A percentile compares a stretch with the other conserved stretches of the same genome.
Evolutionary conservation across 2,888 invertebrate species (phyloP).

Genomic region (Leucophenga maculata): DNA sequence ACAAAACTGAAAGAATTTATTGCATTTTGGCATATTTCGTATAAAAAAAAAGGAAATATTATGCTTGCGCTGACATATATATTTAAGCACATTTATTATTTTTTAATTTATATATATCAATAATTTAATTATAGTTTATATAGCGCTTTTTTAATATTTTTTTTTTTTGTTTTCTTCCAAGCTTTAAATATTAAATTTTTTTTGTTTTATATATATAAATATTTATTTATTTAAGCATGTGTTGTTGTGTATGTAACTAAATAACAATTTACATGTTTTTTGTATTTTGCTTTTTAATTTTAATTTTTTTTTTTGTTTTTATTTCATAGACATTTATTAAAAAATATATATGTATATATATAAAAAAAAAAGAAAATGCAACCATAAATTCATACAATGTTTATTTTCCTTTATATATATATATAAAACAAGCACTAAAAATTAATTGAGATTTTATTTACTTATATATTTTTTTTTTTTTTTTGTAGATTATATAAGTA

Average conservation of each 20-base stretch:
- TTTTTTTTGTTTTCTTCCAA: too few species aligned
- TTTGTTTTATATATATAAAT: too few species aligned
- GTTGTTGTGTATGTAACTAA: conserved; percentile 13
- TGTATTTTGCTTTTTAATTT: too few species aligned
- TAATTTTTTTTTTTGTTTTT: conserved; percentile 1
- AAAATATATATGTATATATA: conserved; percentile 12
- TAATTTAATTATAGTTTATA: conserved; percentile 24
- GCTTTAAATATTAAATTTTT: conserved; percentile 53
- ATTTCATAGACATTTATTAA: conserved; percentile 1
- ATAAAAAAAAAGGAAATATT: conserved; percentile 18
- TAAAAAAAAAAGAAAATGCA: conserved; percentile 17
- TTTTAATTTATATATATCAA: conserved; percentile 13
- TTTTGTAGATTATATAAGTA: too few species aligned
- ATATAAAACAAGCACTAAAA: not conserved
- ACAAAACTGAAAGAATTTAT: conserved; percentile 33
- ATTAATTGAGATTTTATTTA: not conserved
- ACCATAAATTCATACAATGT: conserved; percentile 18
- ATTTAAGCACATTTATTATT: conserved; percentile 25
- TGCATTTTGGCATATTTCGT: conserved; percentile 21
- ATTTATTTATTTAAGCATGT: conserved; percentile 21
- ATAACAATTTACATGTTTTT: conserved; percentile 11
- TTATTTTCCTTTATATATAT: conserved; percentile 7
- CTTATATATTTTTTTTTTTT: conserved; percentile 11
- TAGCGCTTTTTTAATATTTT: conserved; percentile 37
- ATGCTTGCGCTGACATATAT: conserved; percentile 18